A percentile compares a stretch with the other conserved stretches of the same genome.
Evolutionary conservation across 1,140 invertebrate genomes (phyloP).

Genomic region (Campodea augens): DNA sequence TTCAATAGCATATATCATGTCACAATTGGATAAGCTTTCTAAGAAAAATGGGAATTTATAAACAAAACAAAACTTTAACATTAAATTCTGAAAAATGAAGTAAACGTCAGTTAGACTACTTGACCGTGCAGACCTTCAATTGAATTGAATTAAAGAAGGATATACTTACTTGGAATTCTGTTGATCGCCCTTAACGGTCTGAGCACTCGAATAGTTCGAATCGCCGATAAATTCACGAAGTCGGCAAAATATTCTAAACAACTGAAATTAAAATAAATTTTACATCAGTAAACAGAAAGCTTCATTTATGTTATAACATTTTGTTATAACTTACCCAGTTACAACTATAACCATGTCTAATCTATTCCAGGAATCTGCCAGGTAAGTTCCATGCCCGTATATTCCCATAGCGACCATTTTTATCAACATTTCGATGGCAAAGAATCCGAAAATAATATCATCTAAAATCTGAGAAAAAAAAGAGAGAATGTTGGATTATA

Average conservation of each 20-base stretch:
- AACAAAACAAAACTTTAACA: too few relatives aligned
- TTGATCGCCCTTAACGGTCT: conserved; percentile 93
- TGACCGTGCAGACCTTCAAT: too few relatives aligned
- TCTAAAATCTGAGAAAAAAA: conserved; percentile 66
- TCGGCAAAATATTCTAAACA: conserved; percentile 91
- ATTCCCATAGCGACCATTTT: conserved; percentile 99
- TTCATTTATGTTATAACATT: too few relatives aligned
- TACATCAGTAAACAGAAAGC: conserved; percentile 2
- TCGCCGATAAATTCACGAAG: conserved; percentile 95
- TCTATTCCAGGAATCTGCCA: conserved; percentile 96
- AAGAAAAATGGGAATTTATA: too few relatives aligned
- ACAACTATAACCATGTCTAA: conserved; percentile 96
- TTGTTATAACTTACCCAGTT: conserved; percentile 67
- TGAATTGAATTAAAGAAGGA: too few relatives aligned
- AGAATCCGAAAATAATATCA: conserved; percentile 96
- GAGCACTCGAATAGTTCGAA: conserved; percentile 90
- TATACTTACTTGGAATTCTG: conserved; percentile 95
- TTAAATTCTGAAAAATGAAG: too few relatives aligned
- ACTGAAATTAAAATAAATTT: conserved; percentile 34
- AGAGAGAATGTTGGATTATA: conserved; percentile 8
- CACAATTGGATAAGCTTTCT: not conserved
- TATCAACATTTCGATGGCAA: conserved; percentile 87
- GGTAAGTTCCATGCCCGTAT: conserved; percentile 78
- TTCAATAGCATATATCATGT: not conserved
- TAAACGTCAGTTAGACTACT: too few relatives aligned